Evolutionary conservation across 2,888 invertebrate genomes (phyloP).

Genomic region (Anthrax anthrax): DNA sequence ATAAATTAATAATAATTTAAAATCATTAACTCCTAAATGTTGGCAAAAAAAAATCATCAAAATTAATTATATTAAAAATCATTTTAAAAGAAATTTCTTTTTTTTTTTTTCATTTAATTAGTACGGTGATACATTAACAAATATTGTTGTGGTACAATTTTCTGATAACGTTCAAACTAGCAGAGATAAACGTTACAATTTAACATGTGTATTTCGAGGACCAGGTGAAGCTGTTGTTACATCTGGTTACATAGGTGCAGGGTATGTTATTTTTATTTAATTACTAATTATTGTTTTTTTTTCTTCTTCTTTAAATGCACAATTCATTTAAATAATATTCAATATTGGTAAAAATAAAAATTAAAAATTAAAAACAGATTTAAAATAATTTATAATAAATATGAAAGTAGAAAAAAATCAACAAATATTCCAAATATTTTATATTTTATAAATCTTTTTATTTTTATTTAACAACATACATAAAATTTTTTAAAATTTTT

Average conservation of each 20-base stretch:
- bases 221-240: constrained; percentile 88
- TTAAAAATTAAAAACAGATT: no score
- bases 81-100: no score
- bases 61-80: no score
- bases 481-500: no score
- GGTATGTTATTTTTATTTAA: constrained; percentile 41
- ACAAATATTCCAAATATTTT: no score
- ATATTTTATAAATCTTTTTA: no score
- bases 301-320: not conserved
- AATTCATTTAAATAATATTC: not conserved
- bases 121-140: constrained; percentile 87
- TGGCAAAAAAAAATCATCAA: not conserved
- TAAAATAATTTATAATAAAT: no score
- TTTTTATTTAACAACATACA: no score
- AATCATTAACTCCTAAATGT: not conserved
- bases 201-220: constrained; percentile 83
- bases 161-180: constrained; percentile 87
- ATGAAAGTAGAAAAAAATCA: no score
- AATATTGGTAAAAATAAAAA: not conserved
- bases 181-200: constrained; percentile 76
- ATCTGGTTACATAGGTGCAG: constrained; percentile 82
- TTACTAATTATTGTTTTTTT: no score
- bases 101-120: constrained; percentile 23
- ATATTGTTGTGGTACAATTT: constrained; percentile 86
- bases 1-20: not conserved